These are phyloP conservation scores for Heliocidaris erythrogramma DNA, from an alignment of 35 echinoderm and acorn worm species.

Conservation along the genomic window DNA sequence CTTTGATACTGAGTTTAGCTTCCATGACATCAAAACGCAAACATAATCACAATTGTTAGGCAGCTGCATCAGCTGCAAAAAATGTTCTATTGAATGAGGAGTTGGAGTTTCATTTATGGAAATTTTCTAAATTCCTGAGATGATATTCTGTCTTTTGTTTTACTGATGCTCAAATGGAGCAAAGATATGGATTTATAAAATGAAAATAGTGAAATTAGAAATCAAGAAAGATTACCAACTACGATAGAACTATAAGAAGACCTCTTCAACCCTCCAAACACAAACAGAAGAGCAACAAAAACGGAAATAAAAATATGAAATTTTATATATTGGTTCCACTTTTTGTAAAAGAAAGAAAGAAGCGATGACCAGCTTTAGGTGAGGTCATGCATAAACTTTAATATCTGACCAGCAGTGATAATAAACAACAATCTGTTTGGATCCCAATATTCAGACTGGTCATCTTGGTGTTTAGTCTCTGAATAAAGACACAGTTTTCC, in stretches of 20 bases:
- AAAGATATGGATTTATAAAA: too few relatives aligned
- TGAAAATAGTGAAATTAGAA: neutral
- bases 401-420: conserved; percentile 1
- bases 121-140: too few relatives aligned
- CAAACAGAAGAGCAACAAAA: neutral
- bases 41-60: neutral
- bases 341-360: neutral
- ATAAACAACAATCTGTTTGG: neutral
- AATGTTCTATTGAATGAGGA: too few relatives aligned
- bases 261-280: neutral
- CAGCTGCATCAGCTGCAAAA: neutral
- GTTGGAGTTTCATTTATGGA: too few relatives aligned
- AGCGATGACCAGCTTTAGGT: neutral
- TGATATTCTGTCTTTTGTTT: neutral
- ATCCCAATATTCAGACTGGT: neutral
- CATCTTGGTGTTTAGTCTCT: neutral
- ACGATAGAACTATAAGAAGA: neutral
- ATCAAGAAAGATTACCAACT: too few relatives aligned
- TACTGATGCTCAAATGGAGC: neutral
- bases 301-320: neutral
- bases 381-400: neutral
- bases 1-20: neutral
- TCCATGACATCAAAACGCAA: neutral
- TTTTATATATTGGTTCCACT: neutral
- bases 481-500: neutral